Evolutionary conservation across 2,797 vertebrate species (phyloP), one percentile per base, ranked within the genome.

Genomic region (Pantherophis vulpinus): DNA sequence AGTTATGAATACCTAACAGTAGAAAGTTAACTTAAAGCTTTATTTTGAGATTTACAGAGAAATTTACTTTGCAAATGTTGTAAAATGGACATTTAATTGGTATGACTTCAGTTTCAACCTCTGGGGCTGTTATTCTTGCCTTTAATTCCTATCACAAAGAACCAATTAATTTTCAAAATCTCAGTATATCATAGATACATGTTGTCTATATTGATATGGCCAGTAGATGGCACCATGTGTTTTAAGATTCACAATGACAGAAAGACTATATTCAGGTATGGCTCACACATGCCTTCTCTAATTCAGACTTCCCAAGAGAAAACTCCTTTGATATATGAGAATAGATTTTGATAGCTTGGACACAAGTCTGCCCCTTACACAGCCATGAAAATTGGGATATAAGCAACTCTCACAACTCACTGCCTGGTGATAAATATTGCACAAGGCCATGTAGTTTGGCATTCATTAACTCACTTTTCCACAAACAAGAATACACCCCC

Each of bases 141-240:
- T 60, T 9, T 54, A 6, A 47, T 79, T 79, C 66, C n/a, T 54
- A 27, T 25, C 47, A 83, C 11, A 60, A 32, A n/a, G 12, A 61
- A 20, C 8, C 63, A 79, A 83, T 90, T 63, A 42, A 20, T 7
- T 54, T 61, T n/a, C 59, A 55, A 51, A 13, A 7, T 55, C 5
- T 29, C 42, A 90, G 27, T 56, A 42, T 13, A 56, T 90, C 18
- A n/a, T 55, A 9, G 79, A 56, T 2, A 51, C 23, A 20, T 89
- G 18, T 63, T 55, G 74, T 42, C 87, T 0, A 29, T 25, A 66
- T 92, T 70, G 96, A 55, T 96, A 95, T 25, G 79, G 25, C 97
- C 98, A 96, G 96, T 94, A 98, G 98, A 94, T 97, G 98, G 97
- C 96, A 94, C 96, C 96, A 94, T 66, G 90, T 88, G 94, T 96